Evolutionary conservation across 2,797 vertebrate species (phyloP), one percentile per base, ranked within the genome.

Genomic region (Anguilla marmorata): DNA sequence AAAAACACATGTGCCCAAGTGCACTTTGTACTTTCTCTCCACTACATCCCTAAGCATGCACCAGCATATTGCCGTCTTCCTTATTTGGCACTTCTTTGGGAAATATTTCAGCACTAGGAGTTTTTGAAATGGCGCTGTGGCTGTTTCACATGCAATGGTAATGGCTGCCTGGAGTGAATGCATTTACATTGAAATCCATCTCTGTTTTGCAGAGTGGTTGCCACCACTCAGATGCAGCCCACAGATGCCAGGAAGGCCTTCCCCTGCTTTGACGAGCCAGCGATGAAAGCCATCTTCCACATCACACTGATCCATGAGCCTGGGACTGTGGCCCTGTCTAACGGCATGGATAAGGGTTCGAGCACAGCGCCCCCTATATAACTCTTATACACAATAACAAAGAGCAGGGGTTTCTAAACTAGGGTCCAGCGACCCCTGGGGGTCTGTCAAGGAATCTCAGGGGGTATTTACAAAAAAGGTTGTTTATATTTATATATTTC

Each of bases 191-290:
- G 74, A 45, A 41, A 14, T 8, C 3, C 16, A 21, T 24, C 7
- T 1, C 19, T 90, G 33, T 92, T 90, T 93, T 91, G 9, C 94
- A 99, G 98, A 91, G 94, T 99, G 89, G 90, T 98, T 52, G 98
- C 98, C 89, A 98, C 98, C 0, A 98, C 98, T 0, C 98, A 99
- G 93, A 99, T 99, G 98, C 96, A 99, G 92, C 94, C 98, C 0
- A 91, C 98, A 0, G 96, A 96, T 0, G 98, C 98, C 27, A 96
- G 98, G 92, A 97, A 99, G 91, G 93, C 97, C 2, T 99, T 99
- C 91, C 98, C 98, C 0, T 99, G 98, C 94, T 99, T 99, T 0
- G 98, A 99, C 0, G 98, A 99, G 91, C 98, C 98, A 0, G 97
- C 96, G 87, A 97, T 99, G 98, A 99, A 99, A 93, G 98, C 98